Evolutionary conservation across 2,888 invertebrate genomes (phyloP).

Genomic region (Polyommatus icarus): DNA sequence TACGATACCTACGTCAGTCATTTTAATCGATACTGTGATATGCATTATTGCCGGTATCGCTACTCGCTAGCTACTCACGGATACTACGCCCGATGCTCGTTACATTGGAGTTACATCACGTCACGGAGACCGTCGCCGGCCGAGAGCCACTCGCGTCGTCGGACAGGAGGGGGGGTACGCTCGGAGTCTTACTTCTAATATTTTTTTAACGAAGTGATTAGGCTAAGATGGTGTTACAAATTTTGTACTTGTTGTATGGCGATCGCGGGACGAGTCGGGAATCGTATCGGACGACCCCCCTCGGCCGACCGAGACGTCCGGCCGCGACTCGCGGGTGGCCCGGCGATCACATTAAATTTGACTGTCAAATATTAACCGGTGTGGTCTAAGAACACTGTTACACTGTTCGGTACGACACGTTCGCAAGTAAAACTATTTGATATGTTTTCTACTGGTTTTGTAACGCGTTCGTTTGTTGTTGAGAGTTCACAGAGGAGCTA

Average conservation of each 20-base stretch:
- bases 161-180: not conserved
- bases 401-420: conserved; percentile 41
- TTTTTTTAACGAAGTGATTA: conserved; percentile 24
- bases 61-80: conserved; percentile 39
- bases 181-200: conserved; percentile 19
- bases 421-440: conserved; percentile 42
- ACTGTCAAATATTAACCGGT: conserved; percentile 33
- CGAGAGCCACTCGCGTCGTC: conserved; percentile 5
- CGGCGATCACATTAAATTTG: conserved; percentile 32
- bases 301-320: conserved; percentile 22
- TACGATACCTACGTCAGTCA: conserved; percentile 66
- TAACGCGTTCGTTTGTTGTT: conserved; percentile 40
- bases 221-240: conserved; percentile 1
- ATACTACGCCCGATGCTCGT: conserved; percentile 36
- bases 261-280: conserved; percentile 25
- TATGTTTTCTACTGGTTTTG: conserved; percentile 43
- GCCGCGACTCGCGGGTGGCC: conserved; percentile 21
- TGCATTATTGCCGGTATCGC: conserved; percentile 77
- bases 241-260: conserved; percentile 1
- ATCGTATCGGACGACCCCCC: not conserved
- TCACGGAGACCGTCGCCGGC: not conserved
- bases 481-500: conserved; percentile 40
- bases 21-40: conserved; percentile 62
- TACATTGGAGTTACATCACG: conserved; percentile 33
- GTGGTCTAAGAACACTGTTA: conserved; percentile 33